Percentiles rank a stretch among this genome's conserved stretches.
These are phyloP conservation scores for Agrilus biguttatus DNA, from an alignment of 2,888 invertebrate genomes.

Conservation along the genomic window DNA sequence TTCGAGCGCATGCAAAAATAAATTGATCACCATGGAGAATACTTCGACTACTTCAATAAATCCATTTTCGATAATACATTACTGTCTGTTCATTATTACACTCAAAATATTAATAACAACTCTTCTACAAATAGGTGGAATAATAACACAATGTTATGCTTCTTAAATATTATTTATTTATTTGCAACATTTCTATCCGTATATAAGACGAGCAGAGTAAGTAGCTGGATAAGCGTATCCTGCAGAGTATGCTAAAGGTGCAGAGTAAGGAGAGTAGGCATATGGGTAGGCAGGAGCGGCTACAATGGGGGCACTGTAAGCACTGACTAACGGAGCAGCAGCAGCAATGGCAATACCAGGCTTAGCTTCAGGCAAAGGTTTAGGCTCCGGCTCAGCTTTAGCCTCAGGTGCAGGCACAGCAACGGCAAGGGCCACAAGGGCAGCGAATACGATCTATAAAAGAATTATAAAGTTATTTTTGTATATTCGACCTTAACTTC, in stretches of 20 bases:
- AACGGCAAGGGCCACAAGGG: conserved; percentile 13
- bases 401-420: conserved; percentile 33
- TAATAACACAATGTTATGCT: too few species aligned
- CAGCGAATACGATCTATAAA: conserved; percentile 5
- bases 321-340: background rate
- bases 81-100: too few species aligned
- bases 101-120: too few species aligned
- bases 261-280: background rate
- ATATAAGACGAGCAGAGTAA: conserved; percentile 11
- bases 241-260: background rate
- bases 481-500: too few species aligned
- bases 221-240: conserved; percentile 5
- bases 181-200: conserved; percentile 6
- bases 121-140: too few species aligned
- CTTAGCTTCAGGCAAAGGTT: conserved; percentile 23
- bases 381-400: background rate
- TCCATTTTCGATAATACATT: too few species aligned
- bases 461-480: background rate
- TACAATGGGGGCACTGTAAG: conserved; percentile 1
- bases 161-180: too few species aligned
- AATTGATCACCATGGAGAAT: too few species aligned
- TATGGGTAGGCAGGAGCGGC: background rate
- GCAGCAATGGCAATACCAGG: conserved; percentile 19
- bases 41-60: too few species aligned
- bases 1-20: too few species aligned